Evolutionary conservation across 2,113 vertebrate genomes (phyloP), one percentile per base, ranked within the genome.

Genomic region (Protomyctophum bolini): DNA sequence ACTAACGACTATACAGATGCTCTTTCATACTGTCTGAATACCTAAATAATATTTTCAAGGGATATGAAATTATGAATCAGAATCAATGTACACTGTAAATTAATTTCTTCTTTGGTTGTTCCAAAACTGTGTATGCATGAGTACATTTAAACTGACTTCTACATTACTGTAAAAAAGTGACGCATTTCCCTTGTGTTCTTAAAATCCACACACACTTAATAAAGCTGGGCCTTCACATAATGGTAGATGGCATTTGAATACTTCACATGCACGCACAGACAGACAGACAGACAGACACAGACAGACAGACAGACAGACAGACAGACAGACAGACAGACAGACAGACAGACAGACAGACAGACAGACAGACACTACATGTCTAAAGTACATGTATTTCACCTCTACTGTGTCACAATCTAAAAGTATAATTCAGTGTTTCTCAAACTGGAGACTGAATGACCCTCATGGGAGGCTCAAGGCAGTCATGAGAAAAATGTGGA

Each of bases 241-340:
- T 62, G 45, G 59, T 62, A 62, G 58, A 60, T 11, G n/a, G 33
- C 66, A 48, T 33, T 55, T 54, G 7, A 64, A 55, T 28, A 11
- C n/a, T 12, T 65, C 28, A 54, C 48, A 8, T 28, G 12, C 12
- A 55, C 10, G 48, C 46, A 49, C 21, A 52, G 9, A 62, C 11
- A 47, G n/a, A 47, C 11, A n/a, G 33, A 10, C 58, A 46, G 33
- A 62, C 33, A 47, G 8, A 47, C 7, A 14, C 54, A 10, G 6
- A 63, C 47, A 50, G 11, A 49, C 47, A 21, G 12, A 7, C 41
- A 48, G n/a, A 49, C n/a, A 50, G 7, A 46, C 54, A 12, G 5
- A 55, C 56, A 9, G 21, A 21, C 21, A 45, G 9, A n/a, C 5
- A 61, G 46, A 48, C 47, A 12, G 48, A 63, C 48, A 45, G 11